Percentiles rank a stretch among this genome's conserved stretches.
phyloP scores from a whole-genome alignment of 1,140 invertebrate species.

The Cydia pomonella region DNA sequence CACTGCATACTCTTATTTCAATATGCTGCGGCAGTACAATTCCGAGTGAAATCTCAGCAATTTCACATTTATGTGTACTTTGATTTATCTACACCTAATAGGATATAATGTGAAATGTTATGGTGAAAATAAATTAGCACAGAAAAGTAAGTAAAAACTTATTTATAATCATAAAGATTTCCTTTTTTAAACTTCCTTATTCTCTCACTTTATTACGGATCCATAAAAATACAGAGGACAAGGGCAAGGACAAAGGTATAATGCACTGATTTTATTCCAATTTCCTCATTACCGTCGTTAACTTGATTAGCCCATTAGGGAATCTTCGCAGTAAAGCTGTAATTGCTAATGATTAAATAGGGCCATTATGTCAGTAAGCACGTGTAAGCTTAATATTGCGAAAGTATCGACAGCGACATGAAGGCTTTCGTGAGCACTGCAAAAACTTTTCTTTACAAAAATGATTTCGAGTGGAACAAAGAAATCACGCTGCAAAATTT shows the following conservation, averaged over 20 bases:
- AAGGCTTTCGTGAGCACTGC: conserved; percentile 12
- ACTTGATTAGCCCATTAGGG: not conserved
- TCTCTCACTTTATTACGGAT: not conserved
- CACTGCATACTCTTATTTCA: conserved; percentile 56
- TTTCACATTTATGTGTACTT: too few relatives aligned
- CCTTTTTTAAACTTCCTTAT: not conserved
- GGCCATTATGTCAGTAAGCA: not conserved
- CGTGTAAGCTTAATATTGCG: not conserved
- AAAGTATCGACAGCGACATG: not conserved
- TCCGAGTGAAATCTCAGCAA: not conserved
- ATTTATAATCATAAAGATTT: too few relatives aligned
- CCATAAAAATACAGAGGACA: not conserved
- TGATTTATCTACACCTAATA: too few relatives aligned
- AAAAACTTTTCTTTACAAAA: conserved; percentile 42
- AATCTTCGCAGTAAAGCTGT: not conserved
- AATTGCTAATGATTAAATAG: not conserved
- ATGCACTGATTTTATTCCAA: not conserved
- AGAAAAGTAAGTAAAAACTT: too few relatives aligned
- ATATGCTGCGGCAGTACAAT: conserved; percentile 49
- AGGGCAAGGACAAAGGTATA: not conserved
- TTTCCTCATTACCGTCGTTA: not conserved
- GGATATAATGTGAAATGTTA: too few relatives aligned
- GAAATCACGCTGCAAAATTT: conserved; percentile 49
- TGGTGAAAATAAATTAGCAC: too few relatives aligned
- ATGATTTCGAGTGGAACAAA: conserved; percentile 46